Evolutionary conservation across 2,888 invertebrate species (phyloP), one percentile per base, ranked within the genome.

Genomic region (Drosophila putrida): DNA sequence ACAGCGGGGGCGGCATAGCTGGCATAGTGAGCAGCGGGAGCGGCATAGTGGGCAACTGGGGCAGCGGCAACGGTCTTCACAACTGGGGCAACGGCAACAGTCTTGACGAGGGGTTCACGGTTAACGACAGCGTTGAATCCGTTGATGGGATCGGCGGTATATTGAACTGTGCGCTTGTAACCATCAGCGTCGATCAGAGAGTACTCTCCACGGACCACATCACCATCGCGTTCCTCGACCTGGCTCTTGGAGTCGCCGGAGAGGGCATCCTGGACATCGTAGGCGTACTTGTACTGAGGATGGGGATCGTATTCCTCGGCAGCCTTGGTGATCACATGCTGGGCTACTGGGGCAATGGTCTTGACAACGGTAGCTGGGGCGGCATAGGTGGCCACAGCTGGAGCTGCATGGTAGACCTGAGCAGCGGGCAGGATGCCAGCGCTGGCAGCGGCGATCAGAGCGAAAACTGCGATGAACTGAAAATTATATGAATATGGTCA

Each of bases 171-270:
- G 57, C 92, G 84, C 73, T 90, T 89, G 75, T 73, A 88, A 25
- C 92, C 92, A 84, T 92, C 92, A 57, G 92, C 78, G 74, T 92
- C 92, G 39, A 91, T 65, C 51, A 92, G 76, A 3, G 92, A 91
- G 75, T 92, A 92, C 72, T 92, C 91, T 54, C 92, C 92, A 71
- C 89, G 90, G n/a, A 92, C 92, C 9, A 90, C 90, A 80, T 92
- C 92, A 51, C 92, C 92, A 68, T 91, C 90, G 39, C 92, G 91
- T 51, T 90, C 88, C 82, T 92, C 92, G 60, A 90, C 82, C 74
- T 92, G 92, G 75, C 83, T 91, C 82, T 92, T 92, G 50, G 90
- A 90, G 67, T 92, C 92, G 8, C 92, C 92, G 15, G 92, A 91
- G 20, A 91, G 64, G 4, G 81, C 41, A 63, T 92, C 92, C 68